A percentile compares a stretch with the other conserved stretches of the same genome.
Evolutionary conservation across 2,113 vertebrate genomes (phyloP).

Genomic region (Callipepla californica): DNA sequence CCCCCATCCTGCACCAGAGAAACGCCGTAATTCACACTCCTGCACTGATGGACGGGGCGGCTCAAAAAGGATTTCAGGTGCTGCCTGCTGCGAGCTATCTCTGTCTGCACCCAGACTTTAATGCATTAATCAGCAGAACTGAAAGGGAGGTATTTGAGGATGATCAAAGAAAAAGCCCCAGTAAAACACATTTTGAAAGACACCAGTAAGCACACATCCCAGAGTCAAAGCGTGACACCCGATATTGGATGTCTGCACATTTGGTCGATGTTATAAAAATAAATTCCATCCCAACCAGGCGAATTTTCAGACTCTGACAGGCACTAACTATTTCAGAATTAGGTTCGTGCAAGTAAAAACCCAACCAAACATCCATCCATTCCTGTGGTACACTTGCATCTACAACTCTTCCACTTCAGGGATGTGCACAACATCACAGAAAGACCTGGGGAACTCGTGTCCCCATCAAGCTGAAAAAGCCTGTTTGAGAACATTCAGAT

Average conservation of each 20-base stretch:
- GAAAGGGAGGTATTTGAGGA: background rate
- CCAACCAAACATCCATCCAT: background rate
- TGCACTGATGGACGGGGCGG: background rate
- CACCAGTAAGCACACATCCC: background rate
- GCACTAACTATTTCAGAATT: background rate
- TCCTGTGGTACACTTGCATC: rapidly evolving
- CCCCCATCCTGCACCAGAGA: background rate
- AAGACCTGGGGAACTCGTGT: background rate
- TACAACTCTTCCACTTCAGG: background rate
- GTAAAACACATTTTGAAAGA: background rate
- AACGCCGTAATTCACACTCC: rapidly evolving
- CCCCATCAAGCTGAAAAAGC: background rate
- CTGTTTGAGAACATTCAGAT: background rate
- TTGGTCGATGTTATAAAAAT: background rate
- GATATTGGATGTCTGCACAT: rapidly evolving
- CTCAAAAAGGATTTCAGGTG: background rate
- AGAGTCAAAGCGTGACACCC: background rate
- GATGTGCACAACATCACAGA: rapidly evolving
- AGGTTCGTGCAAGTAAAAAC: background rate
- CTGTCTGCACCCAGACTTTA: background rate
- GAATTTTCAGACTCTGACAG: background rate
- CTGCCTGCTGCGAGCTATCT: background rate
- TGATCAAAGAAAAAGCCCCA: background rate
- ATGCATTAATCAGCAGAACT: background rate
- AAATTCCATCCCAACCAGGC: background rate